A percentile compares a stretch with the other conserved stretches of the same genome.
phyloP scores from a whole-genome alignment of 2,797 vertebrate genomes.

The Pangasius mekongensis region DNA sequence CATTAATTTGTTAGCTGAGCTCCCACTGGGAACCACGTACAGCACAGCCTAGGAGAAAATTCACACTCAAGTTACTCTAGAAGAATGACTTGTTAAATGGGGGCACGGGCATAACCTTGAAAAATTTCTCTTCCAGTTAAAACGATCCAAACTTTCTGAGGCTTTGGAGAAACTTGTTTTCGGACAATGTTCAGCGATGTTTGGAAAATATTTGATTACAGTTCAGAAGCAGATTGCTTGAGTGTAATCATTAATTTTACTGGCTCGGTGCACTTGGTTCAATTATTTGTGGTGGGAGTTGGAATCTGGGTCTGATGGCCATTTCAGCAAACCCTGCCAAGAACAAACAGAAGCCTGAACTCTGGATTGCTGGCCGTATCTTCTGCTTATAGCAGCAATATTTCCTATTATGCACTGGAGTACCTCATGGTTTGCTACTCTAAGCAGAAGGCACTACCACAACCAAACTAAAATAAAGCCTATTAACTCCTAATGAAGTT shows the following conservation, averaged over 20 bases:
- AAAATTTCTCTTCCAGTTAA: background rate
- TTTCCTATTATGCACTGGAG: constrained; percentile 4
- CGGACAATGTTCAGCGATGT: background rate
- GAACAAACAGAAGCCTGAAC: background rate
- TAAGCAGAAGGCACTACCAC: background rate
- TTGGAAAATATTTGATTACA: background rate
- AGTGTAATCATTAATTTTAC: background rate
- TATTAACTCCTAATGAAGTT: background rate
- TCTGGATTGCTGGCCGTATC: background rate
- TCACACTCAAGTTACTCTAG: background rate
- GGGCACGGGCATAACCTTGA: constrained; percentile 11
- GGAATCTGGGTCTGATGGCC: background rate
- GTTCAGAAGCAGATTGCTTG: background rate
- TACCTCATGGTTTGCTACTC: background rate
- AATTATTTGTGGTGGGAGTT: background rate
- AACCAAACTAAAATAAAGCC: background rate
- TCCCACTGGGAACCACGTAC: background rate
- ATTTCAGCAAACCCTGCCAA: background rate
- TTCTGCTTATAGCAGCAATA: constrained; percentile 17
- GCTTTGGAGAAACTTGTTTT: background rate
- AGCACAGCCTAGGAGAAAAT: background rate
- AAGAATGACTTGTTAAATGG: background rate
- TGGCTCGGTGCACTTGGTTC: background rate
- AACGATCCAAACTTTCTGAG: background rate
- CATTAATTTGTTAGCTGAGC: background rate